Percentiles rank a stretch among this genome's conserved stretches.
phyloP scores from a whole-genome alignment of 2,113 vertebrate genomes.

The Albula glossodonta region DNA sequence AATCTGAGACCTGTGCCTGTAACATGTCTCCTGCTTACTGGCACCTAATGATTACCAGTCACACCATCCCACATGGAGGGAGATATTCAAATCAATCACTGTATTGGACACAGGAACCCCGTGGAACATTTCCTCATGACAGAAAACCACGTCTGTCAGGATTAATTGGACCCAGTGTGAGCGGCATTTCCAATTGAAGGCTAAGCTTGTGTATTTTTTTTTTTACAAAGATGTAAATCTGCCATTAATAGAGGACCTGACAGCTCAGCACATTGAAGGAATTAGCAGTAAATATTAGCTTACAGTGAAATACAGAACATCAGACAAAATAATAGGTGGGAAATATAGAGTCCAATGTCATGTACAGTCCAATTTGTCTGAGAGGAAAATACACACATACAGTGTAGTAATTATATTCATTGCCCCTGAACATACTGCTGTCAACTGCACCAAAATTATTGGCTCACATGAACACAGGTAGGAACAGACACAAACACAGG shows the following conservation, averaged over 20 bases:
- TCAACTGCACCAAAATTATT: neutral
- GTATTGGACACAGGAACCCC: conserved; percentile 38
- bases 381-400: neutral
- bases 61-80: conserved; percentile 12
- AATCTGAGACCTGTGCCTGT: conserved; percentile 2
- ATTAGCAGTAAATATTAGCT: neutral
- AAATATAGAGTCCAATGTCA: neutral
- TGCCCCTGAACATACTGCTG: neutral
- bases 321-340: neutral
- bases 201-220: conserved; percentile 31
- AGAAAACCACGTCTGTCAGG: conserved; percentile 40
- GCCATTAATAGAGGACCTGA: conserved; percentile 24
- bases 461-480: neutral
- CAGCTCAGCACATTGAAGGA: neutral
- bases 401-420: neutral
- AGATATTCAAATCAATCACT: conserved; percentile 40
- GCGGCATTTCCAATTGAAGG: conserved; percentile 36
- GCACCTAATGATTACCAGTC: conserved; percentile 11
- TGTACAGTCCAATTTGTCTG: neutral
- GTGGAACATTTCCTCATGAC: conserved; percentile 42
- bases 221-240: conserved; percentile 36
- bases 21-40: neutral
- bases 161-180: conserved; percentile 46
- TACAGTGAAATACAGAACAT: neutral
- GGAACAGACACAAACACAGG: neutral